Conservation (phyloP, 2,888 invertebrate genomes). For the Callosobruchus maculatus region DNA sequence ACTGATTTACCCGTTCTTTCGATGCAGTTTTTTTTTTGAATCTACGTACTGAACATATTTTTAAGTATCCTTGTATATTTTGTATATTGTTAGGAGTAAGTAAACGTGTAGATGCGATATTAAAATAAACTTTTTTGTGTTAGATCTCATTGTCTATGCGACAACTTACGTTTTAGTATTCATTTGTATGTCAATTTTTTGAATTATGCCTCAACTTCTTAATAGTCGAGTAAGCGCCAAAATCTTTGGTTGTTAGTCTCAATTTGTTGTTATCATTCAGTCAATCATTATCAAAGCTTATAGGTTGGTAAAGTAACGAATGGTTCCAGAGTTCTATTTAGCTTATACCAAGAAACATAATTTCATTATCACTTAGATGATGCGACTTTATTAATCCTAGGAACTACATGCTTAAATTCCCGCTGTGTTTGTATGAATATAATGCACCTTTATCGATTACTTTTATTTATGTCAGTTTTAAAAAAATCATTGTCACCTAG, state of each 20-base stretch:
- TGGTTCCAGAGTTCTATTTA: too few relatives aligned
- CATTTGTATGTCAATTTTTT: neutral
- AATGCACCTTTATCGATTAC: too few relatives aligned
- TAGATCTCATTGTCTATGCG: conserved; percentile 21
- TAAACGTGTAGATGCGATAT: conserved; percentile 8
- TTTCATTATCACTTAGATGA: too few relatives aligned
- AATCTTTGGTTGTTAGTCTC: neutral
- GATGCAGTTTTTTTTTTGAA: neutral
- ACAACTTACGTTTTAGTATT: neutral
- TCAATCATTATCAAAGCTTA: too few relatives aligned
- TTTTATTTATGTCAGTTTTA: too few relatives aligned
- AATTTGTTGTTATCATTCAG: conserved; percentile 8
- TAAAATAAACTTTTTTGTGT: conserved; percentile 28
- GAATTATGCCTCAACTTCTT: neutral
- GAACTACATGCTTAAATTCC: too few relatives aligned
- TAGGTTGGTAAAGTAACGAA: too few relatives aligned
- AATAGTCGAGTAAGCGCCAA: neutral
- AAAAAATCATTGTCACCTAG: too few relatives aligned
- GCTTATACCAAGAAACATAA: too few relatives aligned
- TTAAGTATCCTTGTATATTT: neutral
- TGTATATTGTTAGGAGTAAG: neutral
- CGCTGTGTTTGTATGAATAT: too few relatives aligned
- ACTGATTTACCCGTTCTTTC: neutral
- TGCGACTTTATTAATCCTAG: too few relatives aligned
- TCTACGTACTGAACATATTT: neutral